Conservation (phyloP, 92 coral and sea anemone genomes). For the Porites divaricata region DNA sequence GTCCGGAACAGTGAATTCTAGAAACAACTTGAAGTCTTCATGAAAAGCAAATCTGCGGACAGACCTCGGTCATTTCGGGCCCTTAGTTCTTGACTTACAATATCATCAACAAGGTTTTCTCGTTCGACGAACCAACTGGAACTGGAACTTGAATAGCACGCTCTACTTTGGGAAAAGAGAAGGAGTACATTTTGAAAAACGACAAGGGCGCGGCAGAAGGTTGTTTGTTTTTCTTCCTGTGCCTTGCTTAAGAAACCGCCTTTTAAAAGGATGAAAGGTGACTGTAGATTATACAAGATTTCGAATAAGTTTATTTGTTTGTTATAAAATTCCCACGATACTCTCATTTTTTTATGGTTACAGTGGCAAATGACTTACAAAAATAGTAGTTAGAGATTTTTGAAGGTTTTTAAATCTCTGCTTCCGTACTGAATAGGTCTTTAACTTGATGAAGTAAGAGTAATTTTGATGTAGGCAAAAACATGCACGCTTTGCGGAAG, state of each 20-base stretch:
- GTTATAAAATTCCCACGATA: background rate
- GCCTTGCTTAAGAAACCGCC: background rate
- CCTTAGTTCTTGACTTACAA: background rate
- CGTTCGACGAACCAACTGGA: background rate
- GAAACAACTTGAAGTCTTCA: background rate
- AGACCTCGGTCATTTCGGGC: background rate
- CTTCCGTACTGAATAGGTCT: too few species aligned
- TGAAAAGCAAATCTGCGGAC: background rate
- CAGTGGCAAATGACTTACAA: background rate
- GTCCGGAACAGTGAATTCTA: background rate
- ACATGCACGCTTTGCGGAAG: too few species aligned
- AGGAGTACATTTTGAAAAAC: background rate
- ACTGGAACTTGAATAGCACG: background rate
- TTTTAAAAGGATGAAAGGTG: conserved; percentile 2
- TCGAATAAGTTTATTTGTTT: background rate
- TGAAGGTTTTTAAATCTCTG: too few species aligned
- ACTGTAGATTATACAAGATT: background rate
- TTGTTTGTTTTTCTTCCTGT: conserved; percentile 7
- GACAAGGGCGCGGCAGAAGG: conserved; percentile 24
- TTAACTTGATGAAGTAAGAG: too few species aligned
- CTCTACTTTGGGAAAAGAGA: background rate
- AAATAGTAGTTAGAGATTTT: too few species aligned
- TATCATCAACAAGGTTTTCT: too few species aligned
- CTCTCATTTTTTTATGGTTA: background rate
- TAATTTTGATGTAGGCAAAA: too few species aligned